Conservation (phyloP, 2,888 invertebrate species). For the Cryptocephalus moraei region DNA sequence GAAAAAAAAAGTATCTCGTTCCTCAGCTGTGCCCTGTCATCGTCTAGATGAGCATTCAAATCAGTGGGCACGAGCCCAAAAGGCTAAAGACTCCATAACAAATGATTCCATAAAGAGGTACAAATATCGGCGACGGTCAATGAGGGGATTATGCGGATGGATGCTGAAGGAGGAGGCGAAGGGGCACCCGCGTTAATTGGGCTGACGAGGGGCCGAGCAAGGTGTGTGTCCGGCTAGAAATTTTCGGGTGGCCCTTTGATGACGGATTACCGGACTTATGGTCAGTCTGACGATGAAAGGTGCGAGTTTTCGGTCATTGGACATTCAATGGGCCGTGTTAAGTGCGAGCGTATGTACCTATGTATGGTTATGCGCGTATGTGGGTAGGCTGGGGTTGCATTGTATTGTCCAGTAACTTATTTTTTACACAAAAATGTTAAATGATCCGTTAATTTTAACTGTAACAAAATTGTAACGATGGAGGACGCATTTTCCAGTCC, state of each 20-base stretch:
- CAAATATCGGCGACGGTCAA: slow-evolving; percentile 25
- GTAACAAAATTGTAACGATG: no score
- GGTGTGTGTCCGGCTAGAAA: slow-evolving; percentile 25
- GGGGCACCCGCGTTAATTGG: slow-evolving; percentile 34
- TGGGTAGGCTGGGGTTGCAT: no score
- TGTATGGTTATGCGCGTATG: no score
- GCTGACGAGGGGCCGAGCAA: slow-evolving; percentile 32
- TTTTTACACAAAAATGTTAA: no score
- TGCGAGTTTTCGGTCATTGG: background rate
- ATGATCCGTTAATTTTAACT: no score
- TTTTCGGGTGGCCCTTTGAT: slow-evolving; percentile 16
- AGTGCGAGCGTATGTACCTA: no score
- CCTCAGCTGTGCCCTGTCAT: no score
- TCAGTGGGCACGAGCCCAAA: slow-evolving; percentile 16
- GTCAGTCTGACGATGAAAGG: background rate
- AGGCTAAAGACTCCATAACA: slow-evolving; percentile 25
- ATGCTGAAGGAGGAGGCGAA: slow-evolving; percentile 26
- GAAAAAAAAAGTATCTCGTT: no score
- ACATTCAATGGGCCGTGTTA: background rate
- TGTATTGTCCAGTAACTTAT: no score
- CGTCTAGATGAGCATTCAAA: no score
- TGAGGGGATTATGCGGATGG: slow-evolving; percentile 26
- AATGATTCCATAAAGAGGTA: slow-evolving; percentile 33
- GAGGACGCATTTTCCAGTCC: no score
- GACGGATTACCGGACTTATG: slow-evolving; percentile 17